A percentile compares a stretch with the other conserved stretches of the same genome.
phyloP scores from a whole-genome alignment of 2,797 vertebrate genomes.

The Enteromius paludinosus region DNA sequence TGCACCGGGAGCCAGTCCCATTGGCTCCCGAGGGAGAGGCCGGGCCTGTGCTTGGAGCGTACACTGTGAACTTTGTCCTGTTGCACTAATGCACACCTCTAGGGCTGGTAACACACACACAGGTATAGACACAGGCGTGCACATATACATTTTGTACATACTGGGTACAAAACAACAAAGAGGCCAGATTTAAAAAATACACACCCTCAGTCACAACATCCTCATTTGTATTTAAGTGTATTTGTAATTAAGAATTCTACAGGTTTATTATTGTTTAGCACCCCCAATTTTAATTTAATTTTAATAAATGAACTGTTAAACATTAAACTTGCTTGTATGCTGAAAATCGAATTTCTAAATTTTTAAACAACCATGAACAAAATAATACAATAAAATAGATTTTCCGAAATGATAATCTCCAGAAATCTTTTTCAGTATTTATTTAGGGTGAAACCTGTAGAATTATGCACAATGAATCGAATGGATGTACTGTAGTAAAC shows the following conservation, averaged over 20 bases:
- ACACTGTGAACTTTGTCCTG: slow-evolving; percentile 55
- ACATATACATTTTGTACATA: neutral
- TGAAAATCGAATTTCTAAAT: neutral
- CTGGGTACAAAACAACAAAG: slow-evolving; percentile 23
- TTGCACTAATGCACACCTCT: slow-evolving; percentile 40
- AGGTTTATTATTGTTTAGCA: neutral
- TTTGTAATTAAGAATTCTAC: neutral
- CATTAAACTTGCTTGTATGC: neutral
- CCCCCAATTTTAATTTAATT: neutral
- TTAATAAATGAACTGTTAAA: neutral
- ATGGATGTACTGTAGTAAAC: neutral
- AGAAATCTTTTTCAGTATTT: neutral
- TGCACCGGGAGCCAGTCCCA: slow-evolving; percentile 73
- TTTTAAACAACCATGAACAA: neutral
- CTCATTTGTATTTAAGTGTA: neutral
- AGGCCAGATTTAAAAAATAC: slow-evolving; percentile 37
- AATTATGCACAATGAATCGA: neutral
- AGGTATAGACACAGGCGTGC: neutral
- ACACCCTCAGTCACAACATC: neutral
- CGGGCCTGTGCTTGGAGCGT: slow-evolving; percentile 14
- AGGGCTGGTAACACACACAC: slow-evolving; percentile 32
- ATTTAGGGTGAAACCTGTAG: neutral
- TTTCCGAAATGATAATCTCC: neutral
- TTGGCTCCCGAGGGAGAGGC: slow-evolving; percentile 58
- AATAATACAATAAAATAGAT: neutral